These are phyloP conservation scores for Sandelia bainsii DNA, from an alignment of 2,797 vertebrate species.

Conservation along the genomic window DNA sequence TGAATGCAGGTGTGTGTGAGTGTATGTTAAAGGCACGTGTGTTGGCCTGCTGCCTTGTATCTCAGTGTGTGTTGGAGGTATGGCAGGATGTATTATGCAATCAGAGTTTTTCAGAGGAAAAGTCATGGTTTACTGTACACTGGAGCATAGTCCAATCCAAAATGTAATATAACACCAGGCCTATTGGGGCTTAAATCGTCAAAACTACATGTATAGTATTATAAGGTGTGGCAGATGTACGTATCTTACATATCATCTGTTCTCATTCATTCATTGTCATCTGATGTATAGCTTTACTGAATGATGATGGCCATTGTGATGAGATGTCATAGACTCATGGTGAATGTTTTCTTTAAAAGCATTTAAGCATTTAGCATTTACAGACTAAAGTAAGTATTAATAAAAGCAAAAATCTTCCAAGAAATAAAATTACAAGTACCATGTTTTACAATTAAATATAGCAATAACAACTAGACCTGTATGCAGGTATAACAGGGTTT, in stretches of 20 bases:
- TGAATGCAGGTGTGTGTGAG: constrained; percentile 7
- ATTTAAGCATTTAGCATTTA: no score
- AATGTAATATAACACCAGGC: no score
- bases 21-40: constrained; percentile 22
- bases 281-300: neutral
- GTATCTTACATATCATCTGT: no score
- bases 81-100: constrained; percentile 28
- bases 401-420: neutral
- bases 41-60: constrained; percentile 11
- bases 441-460: no score
- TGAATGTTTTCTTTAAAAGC: neutral
- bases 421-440: neutral
- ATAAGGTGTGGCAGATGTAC: neutral
- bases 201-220: neutral
- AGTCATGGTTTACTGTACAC: neutral
- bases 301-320: neutral
- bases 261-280: neutral
- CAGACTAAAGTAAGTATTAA: no score
- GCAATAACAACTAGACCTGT: neutral
- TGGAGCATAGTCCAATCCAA: neutral
- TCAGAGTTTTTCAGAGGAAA: constrained; percentile 17
- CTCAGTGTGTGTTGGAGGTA: constrained; percentile 1
- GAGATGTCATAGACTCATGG: neutral
- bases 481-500: neutral
- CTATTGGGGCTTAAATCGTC: neutral